A percentile compares a stretch with the other conserved stretches of the same genome.
These are phyloP conservation scores for Porites rus DNA, from an alignment of 92 coral and sea anemone species.

Conservation along the genomic window DNA sequence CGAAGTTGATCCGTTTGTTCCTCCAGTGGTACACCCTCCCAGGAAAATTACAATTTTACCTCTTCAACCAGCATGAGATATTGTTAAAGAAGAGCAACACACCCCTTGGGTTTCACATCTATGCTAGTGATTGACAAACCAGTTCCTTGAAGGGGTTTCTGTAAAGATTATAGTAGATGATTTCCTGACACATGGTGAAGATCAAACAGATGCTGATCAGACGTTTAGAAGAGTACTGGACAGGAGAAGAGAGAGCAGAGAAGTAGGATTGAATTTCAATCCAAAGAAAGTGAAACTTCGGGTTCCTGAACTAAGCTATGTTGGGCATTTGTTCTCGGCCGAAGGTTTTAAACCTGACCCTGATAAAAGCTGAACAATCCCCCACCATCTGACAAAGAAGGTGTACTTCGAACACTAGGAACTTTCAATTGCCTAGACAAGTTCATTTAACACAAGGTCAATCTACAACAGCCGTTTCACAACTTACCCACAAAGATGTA, in stretches of 20 bases:
- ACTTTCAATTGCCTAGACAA: constrained; percentile 63
- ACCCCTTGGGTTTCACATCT: constrained; percentile 56
- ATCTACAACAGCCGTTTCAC: constrained; percentile 40
- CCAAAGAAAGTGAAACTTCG: neutral
- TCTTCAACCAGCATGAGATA: constrained; percentile 51
- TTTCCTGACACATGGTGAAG: constrained; percentile 54
- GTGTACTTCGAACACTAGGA: constrained; percentile 37
- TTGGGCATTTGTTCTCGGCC: constrained; percentile 42
- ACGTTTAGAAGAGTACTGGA: neutral
- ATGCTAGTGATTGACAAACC: constrained; percentile 56
- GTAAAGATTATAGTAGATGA: constrained; percentile 66
- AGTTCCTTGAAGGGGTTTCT: constrained; percentile 60
- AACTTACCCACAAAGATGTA: constrained; percentile 48
- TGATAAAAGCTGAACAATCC: constrained; percentile 31
- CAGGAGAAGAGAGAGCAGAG: constrained; percentile 48
- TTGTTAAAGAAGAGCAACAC: constrained; percentile 57
- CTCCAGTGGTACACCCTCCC: constrained; percentile 58
- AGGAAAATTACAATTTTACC: constrained; percentile 50
- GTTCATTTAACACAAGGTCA: constrained; percentile 63
- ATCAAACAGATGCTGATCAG: constrained; percentile 26
- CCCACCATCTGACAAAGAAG: constrained; percentile 46
- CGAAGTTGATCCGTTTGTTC: constrained; percentile 44
- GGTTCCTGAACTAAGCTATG: constrained; percentile 26
- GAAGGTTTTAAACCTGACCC: constrained; percentile 61
- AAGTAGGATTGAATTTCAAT: constrained; percentile 31